Evolutionary conservation across 2,113 vertebrate species (phyloP).

Genomic region (Labeo catla): DNA sequence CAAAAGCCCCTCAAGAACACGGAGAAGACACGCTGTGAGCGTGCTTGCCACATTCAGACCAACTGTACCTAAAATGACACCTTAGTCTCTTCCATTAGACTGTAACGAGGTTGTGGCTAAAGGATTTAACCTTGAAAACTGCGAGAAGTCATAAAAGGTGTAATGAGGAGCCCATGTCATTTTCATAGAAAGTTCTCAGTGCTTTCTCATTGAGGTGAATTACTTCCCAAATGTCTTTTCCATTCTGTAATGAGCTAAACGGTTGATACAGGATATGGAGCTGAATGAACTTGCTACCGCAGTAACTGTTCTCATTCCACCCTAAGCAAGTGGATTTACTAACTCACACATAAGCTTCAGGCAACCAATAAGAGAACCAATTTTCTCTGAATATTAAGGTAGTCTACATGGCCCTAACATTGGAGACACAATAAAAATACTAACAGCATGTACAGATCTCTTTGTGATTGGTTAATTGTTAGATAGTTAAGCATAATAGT

Average conservation of each 20-base stretch:
- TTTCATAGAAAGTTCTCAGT: slow-evolving; percentile 69
- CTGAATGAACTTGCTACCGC: slow-evolving; percentile 67
- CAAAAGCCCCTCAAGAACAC: slow-evolving; percentile 59
- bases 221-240: slow-evolving; percentile 74
- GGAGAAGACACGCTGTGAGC: slow-evolving; percentile 54
- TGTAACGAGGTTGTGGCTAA: slow-evolving; percentile 63
- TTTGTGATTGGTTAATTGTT: neutral
- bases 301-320: slow-evolving; percentile 55
- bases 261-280: slow-evolving; percentile 64
- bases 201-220: slow-evolving; percentile 74
- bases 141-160: slow-evolving; percentile 75
- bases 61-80: slow-evolving; percentile 51
- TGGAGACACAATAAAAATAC: neutral
- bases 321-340: slow-evolving; percentile 63
- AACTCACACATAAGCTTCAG: slow-evolving; percentile 51
- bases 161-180: slow-evolving; percentile 74
- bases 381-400: slow-evolving; percentile 27
- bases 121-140: slow-evolving; percentile 76
- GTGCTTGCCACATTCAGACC: slow-evolving; percentile 60
- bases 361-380: slow-evolving; percentile 20
- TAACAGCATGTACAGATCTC: neutral
- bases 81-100: slow-evolving; percentile 68
- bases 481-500: neutral
- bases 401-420: neutral
- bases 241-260: slow-evolving; percentile 74